phyloP scores from a whole-genome alignment of 2,888 invertebrate genomes.

The Lingula anatina region DNA sequence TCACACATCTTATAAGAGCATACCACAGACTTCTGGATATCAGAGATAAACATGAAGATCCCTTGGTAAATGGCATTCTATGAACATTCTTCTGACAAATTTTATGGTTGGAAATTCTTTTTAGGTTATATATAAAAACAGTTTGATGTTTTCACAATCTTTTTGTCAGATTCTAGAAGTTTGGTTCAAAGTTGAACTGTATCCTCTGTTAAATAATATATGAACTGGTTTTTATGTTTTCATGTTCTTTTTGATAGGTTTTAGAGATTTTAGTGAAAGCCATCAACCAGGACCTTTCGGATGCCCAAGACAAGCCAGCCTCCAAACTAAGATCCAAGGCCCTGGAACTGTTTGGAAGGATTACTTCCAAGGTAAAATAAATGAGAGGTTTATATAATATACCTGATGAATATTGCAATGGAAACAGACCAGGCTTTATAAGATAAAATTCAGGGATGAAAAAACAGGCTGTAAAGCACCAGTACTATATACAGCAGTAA shows the following conservation, averaged over 20 bases:
- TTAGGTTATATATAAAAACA: no score
- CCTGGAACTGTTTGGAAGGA: constrained; percentile 68
- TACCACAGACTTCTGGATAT: constrained; percentile 82
- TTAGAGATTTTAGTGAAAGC: constrained; percentile 68
- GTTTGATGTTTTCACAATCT: no score
- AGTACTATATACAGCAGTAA: background rate
- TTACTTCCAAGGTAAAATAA: constrained; percentile 57
- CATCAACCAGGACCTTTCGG: constrained; percentile 62
- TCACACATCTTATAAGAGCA: constrained; percentile 76
- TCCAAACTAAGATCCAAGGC: constrained; percentile 60
- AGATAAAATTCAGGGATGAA: background rate
- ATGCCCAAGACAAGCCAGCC: constrained; percentile 56
- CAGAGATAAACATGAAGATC: constrained; percentile 70
- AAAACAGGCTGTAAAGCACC: background rate
- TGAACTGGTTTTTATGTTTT: background rate
- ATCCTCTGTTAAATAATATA: no score
- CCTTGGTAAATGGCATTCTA: no score
- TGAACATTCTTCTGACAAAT: no score
- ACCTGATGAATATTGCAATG: no score
- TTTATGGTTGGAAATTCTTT: no score
- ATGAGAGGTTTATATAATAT: background rate
- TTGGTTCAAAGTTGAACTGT: no score
- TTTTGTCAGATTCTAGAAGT: no score
- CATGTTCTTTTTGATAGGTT: constrained; percentile 51
- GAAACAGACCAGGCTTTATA: no score